These are phyloP conservation scores for Psilopogon haemacephalus DNA, from an alignment of 2,113 vertebrate species.

Conservation along the genomic window DNA sequence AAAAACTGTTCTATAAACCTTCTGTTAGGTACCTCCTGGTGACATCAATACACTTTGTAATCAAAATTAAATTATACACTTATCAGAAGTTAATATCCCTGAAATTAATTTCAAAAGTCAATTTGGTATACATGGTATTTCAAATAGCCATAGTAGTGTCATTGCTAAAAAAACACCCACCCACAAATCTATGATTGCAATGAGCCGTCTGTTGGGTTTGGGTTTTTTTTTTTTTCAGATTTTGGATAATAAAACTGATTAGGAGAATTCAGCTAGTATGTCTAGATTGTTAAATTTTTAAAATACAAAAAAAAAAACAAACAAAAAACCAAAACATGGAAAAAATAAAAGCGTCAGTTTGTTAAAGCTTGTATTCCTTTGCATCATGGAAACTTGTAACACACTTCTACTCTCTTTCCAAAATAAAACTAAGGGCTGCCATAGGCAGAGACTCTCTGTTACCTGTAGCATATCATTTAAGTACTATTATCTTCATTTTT, in stretches of 20 bases:
- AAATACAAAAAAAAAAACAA: too few species aligned
- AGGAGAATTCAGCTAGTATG: background rate
- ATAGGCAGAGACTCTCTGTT: background rate
- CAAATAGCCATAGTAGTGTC: conserved; percentile 17
- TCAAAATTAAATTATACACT: conserved; percentile 51
- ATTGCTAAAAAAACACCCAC: background rate
- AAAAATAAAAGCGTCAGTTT: background rate
- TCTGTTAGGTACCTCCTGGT: background rate
- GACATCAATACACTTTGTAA: background rate
- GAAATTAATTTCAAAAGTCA: conserved; percentile 59
- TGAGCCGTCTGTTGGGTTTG: background rate
- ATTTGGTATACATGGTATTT: conserved; percentile 37
- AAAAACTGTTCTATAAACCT: background rate
- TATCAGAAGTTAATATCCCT: conserved; percentile 50
- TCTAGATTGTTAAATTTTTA: background rate
- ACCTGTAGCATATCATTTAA: background rate
- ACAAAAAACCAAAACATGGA: too few species aligned
- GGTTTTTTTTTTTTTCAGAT: background rate
- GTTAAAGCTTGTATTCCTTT: background rate
- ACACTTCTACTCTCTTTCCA: background rate
- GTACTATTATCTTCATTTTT: background rate
- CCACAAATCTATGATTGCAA: background rate
- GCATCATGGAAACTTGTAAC: background rate
- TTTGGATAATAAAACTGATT: conserved; percentile 4
- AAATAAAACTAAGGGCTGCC: background rate